Conservation (phyloP, 2,888 invertebrate genomes). For the Lithophane ornitopus region DNA sequence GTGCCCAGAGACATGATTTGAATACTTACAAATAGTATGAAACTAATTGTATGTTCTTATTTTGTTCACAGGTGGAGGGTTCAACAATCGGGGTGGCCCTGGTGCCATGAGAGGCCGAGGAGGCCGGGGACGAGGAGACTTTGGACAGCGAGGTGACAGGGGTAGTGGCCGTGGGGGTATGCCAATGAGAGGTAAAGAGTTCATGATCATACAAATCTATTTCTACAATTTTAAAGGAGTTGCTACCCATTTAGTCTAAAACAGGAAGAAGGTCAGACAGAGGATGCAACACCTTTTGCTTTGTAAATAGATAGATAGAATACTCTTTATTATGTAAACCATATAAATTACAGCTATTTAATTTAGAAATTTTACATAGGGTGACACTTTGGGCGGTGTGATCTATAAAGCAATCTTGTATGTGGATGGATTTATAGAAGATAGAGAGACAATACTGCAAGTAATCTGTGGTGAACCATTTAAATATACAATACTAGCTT, state of each 20-base stretch:
- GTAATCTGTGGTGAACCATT: background rate
- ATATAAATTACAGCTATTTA: background rate
- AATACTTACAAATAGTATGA: background rate
- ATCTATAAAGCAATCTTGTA: background rate
- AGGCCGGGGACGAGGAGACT: conserved; percentile 85
- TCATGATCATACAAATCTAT: background rate
- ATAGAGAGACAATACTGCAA: background rate
- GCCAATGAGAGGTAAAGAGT: conserved; percentile 84
- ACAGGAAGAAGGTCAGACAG: background rate
- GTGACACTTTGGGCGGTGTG: background rate
- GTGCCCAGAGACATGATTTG: background rate
- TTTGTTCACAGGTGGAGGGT: conserved; percentile 79
- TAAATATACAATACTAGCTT: background rate
- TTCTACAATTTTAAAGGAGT: background rate
- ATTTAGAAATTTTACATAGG: background rate
- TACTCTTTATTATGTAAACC: too few relatives aligned
- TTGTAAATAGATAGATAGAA: background rate
- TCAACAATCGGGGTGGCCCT: conserved; percentile 84
- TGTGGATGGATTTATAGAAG: too few relatives aligned
- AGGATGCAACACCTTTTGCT: background rate
- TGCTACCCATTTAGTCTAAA: background rate
- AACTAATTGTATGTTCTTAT: background rate
- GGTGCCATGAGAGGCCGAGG: conserved; percentile 85
- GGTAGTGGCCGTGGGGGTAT: conserved; percentile 85
- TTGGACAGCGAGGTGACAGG: conserved; percentile 82